phyloP scores from a whole-genome alignment of 1,140 invertebrate genomes.

The Bombus difficillimus region DNA sequence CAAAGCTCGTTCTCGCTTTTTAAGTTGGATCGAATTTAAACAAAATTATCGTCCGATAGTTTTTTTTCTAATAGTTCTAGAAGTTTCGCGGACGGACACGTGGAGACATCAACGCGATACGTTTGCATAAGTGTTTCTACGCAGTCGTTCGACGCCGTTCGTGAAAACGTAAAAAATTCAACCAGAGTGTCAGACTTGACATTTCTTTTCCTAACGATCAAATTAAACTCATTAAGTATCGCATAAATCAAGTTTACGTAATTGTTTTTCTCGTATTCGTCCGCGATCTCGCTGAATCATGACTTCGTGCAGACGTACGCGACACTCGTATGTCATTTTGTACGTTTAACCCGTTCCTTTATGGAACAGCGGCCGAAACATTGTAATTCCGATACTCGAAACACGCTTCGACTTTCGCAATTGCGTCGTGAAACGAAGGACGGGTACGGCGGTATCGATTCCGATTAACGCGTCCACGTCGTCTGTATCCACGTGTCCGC shows the following conservation, averaged over 20 bases:
- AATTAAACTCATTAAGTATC: too few species aligned
- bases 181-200: accelerated
- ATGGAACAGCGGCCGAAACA: too few species aligned
- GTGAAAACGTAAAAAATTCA: background rate
- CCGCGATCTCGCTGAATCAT: background rate
- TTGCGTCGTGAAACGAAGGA: accelerated
- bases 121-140: background rate
- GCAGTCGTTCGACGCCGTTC: too few species aligned
- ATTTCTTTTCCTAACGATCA: background rate
- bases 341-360: too few species aligned
- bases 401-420: background rate
- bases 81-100: background rate
- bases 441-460: too few species aligned
- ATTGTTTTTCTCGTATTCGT: background rate
- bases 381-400: too few species aligned
- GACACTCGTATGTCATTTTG: too few species aligned
- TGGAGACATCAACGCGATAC: background rate
- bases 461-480: accelerated
- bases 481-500: background rate
- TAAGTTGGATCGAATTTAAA: accelerated
- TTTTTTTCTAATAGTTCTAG: too few species aligned
- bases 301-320: background rate
- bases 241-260: too few species aligned
- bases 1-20: too few species aligned
- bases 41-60: background rate